Evolutionary conservation across 1,140 invertebrate species (phyloP), one percentile per base, ranked within the genome.

Genomic region (Frieseomelitta varia): DNA sequence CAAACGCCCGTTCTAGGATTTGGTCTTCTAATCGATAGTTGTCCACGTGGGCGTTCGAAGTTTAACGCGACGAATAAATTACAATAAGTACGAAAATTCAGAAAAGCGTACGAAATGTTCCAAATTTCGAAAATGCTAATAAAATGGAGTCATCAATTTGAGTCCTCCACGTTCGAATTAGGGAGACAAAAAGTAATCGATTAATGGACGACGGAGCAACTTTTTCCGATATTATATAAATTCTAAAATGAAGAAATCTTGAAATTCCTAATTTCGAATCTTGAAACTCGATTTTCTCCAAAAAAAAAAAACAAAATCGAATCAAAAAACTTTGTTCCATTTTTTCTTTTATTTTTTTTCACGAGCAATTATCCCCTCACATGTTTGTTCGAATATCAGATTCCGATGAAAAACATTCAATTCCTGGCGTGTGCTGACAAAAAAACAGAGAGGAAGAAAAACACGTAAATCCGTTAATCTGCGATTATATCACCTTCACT

Each of bases 401-500:
- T 30, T 30, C 30, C 30, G 30, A 30, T 30, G 30, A 1, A 24
- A 61, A n/a, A 61, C 0, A 4, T n/a, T 61, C 24, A 4, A 24
- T 24, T 30, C 1, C 1, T 2, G 6, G 6, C 6, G 15, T 27
- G 6, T 0, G 2, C 14, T 27, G 6, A 14, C 4, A n/a, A 12
- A 27, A 27, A 65, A 17, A 2, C 30, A 55, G 17, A 55, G 6
- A 55, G 14, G 1, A 63, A 27, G 14, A 27, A 12, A 8, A 30
- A 30, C 30, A 30, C 30, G 6, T 27, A 11, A 27, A 72, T 27
- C 2, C 12, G 71, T 73, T 74, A 65, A 74, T 81, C 24, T 39
- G 39, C 27, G 47, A 10, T 24, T 58, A 12, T 56, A 81, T 81
- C 71, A 58, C 34, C 21, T 19, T 17, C 17, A 1, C 30, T 12